These are phyloP conservation scores for Deilephila elpenor DNA, from an alignment of 2,888 invertebrate species.

Conservation along the genomic window DNA sequence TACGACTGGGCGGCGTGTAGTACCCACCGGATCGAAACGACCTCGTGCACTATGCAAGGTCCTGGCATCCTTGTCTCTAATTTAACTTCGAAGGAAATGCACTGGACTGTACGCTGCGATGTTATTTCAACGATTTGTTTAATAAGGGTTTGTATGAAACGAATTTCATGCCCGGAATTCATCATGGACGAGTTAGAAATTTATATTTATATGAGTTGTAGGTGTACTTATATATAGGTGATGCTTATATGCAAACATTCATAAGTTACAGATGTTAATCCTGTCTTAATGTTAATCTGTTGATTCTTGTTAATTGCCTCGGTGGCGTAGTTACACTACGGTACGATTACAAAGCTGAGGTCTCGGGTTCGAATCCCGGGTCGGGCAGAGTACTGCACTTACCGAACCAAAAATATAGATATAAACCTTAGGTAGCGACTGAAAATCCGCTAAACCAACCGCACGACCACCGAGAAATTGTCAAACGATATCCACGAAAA, in stretches of 20 bases:
- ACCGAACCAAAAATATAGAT: not conserved
- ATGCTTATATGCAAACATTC: too few relatives aligned
- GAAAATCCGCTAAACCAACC: conserved; percentile 8
- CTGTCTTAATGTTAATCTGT: too few relatives aligned
- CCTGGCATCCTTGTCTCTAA: conserved; percentile 23
- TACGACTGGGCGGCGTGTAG: conserved; percentile 4
- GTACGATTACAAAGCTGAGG: too few relatives aligned
- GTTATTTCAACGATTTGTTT: conserved; percentile 23
- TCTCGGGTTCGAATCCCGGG: too few relatives aligned
- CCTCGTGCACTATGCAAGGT: conserved; percentile 28
- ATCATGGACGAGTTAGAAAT: not conserved
- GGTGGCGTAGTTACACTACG: too few relatives aligned
- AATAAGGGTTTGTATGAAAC: conserved; percentile 4
- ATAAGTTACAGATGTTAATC: too few relatives aligned
- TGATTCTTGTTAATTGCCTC: too few relatives aligned
- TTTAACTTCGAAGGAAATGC: conserved; percentile 26
- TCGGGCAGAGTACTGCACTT: too few relatives aligned
- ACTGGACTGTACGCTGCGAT: conserved; percentile 8
- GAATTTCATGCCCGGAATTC: not conserved
- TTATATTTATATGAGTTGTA: too few relatives aligned
- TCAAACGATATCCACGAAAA: conserved; percentile 16
- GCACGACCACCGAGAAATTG: conserved; percentile 2
- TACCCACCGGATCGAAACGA: conserved; percentile 23
- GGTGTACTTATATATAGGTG: too few relatives aligned
- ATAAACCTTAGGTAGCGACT: not conserved